phyloP scores from a whole-genome alignment of 2,888 invertebrate species.

The Scaptomyza parva region DNA sequence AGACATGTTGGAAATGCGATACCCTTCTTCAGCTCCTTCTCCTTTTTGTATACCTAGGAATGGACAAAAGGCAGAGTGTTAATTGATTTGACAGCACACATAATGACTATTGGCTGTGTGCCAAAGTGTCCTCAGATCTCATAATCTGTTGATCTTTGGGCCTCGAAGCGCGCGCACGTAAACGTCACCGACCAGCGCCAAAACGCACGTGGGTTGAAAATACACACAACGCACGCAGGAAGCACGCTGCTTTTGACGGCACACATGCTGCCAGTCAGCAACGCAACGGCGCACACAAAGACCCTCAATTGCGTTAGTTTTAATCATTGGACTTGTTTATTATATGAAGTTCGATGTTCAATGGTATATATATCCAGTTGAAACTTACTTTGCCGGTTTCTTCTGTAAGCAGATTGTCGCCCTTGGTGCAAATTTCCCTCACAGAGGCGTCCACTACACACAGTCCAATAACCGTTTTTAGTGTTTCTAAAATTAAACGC shows the following conservation, averaged over 20 bases:
- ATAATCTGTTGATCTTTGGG: constrained; percentile 83
- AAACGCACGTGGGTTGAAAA: constrained; percentile 60
- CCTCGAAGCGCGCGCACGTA: constrained; percentile 18
- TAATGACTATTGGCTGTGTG: constrained; percentile 19
- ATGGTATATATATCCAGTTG: constrained; percentile 10
- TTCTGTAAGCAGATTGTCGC: constrained; percentile 94
- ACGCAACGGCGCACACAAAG: constrained; percentile 30
- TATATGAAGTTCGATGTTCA: background rate
- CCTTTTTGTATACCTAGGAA: constrained; percentile 93
- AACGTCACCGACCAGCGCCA: constrained; percentile 45
- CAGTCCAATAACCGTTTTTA: constrained; percentile 94
- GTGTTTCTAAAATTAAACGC: constrained; percentile 89
- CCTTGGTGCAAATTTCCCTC: constrained; percentile 95
- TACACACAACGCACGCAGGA: constrained; percentile 27
- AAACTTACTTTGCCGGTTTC: constrained; percentile 94
- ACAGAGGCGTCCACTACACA: constrained; percentile 95
- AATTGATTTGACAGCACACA: constrained; percentile 21
- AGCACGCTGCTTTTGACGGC: constrained; percentile 31
- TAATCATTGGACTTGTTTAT: constrained; percentile 80
- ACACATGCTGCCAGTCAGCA: constrained; percentile 34
- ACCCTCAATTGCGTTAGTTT: constrained; percentile 77
- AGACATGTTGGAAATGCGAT: constrained; percentile 99
- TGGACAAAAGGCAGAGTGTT: constrained; percentile 5
- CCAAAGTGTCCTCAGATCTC: constrained; percentile 83
- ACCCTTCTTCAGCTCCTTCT: constrained; percentile 98